phyloP scores from a whole-genome alignment of 2,888 invertebrate genomes.

The Alviniconcha strummeri region DNA sequence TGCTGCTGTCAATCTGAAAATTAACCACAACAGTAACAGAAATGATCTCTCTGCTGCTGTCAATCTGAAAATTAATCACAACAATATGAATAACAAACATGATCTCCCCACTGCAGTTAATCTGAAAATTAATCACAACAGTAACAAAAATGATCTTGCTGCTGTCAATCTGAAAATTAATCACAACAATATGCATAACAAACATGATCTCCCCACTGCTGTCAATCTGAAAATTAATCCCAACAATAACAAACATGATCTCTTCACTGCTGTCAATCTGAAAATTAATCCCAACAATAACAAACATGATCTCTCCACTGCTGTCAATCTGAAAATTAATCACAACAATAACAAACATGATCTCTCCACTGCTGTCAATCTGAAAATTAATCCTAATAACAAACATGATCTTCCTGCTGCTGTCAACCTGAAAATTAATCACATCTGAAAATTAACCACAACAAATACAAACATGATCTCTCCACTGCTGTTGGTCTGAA shows the following conservation, averaged over 20 bases:
- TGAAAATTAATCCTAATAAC: constrained; percentile 74
- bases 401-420: constrained; percentile 87
- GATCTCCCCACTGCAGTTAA: constrained; percentile 88
- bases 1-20: constrained; percentile 81
- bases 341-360: constrained; percentile 80
- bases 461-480: constrained; percentile 83
- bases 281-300: constrained; percentile 69
- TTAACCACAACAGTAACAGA: constrained; percentile 75
- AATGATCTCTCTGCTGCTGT: constrained; percentile 88
- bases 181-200: constrained; percentile 74
- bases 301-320: constrained; percentile 87
- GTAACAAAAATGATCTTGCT: constrained; percentile 86
- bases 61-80: constrained; percentile 74
- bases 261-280: constrained; percentile 85
- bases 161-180: constrained; percentile 77
- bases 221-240: constrained; percentile 76
- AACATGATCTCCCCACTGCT: constrained; percentile 88
- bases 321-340: constrained; percentile 77
- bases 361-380: constrained; percentile 86
- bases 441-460: constrained; percentile 61
- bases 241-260: constrained; percentile 77
- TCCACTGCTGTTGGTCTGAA: constrained; percentile 83
- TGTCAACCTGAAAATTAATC: constrained; percentile 76
- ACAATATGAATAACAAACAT: constrained; percentile 74
- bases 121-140: constrained; percentile 61